A percentile compares a stretch with the other conserved stretches of the same genome.
Conservation (phyloP, 2,113 vertebrate species). For the Seriola dumerili region DNA sequence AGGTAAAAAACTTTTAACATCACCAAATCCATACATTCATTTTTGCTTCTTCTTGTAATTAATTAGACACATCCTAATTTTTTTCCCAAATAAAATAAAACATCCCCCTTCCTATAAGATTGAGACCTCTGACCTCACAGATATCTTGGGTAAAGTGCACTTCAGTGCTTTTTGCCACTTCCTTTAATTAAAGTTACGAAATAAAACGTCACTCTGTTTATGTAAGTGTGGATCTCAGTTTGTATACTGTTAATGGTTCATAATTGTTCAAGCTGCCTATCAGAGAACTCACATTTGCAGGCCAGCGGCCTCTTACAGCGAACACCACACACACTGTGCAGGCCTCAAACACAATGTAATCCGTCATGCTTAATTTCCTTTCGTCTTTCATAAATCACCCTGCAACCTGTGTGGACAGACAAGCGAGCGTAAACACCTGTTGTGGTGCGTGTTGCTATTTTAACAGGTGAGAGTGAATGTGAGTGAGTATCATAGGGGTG, state of each 20-base stretch:
- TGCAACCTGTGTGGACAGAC: slow-evolving; percentile 72
- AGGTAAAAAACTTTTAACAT: neutral
- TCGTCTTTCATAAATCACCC: slow-evolving; percentile 74
- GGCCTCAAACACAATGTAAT: slow-evolving; percentile 62
- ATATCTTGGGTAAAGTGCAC: neutral
- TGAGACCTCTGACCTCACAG: neutral
- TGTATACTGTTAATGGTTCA: neutral
- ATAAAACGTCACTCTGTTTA: neutral
- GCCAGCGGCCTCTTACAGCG: slow-evolving; percentile 2
- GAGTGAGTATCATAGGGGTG: slow-evolving; percentile 37
- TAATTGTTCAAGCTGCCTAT: neutral
- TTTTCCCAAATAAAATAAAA: neutral
- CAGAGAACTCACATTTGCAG: neutral
- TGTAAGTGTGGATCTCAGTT: slow-evolving; percentile 2
- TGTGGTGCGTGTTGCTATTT: slow-evolving; percentile 70
- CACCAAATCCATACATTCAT: neutral
- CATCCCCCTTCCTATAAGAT: neutral
- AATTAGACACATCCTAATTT: neutral
- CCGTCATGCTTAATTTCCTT: slow-evolving; percentile 75
- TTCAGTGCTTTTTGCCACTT: neutral
- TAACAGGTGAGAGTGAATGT: slow-evolving; percentile 45
- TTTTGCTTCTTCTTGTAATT: neutral
- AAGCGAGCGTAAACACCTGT: slow-evolving; percentile 79
- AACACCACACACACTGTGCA: slow-evolving; percentile 47
- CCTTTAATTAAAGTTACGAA: neutral